Evolutionary conservation across 1,140 invertebrate genomes (phyloP).

Genomic region (Temnothorax curvispinosus): DNA sequence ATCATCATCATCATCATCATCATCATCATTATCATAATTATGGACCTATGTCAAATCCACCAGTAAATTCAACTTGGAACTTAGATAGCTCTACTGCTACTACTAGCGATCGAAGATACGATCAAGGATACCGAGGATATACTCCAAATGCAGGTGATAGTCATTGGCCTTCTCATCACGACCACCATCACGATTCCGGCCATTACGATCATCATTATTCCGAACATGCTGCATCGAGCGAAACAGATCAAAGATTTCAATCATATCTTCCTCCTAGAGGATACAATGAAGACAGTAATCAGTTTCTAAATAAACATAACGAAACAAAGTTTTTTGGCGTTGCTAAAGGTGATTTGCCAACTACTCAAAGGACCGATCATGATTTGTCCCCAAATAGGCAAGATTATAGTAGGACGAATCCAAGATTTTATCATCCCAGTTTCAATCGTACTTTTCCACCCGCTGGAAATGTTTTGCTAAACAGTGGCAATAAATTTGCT

Average conservation of each 20-base stretch:
- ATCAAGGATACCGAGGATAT: background rate
- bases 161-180: background rate
- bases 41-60: background rate
- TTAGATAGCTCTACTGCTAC: too few species aligned
- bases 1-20: conserved; percentile 9
- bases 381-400: conserved; percentile 21
- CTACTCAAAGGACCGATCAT: background rate
- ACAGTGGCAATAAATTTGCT: background rate
- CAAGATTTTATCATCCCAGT: conserved; percentile 33
- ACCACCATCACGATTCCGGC: conserved; percentile 8
- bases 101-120: background rate
- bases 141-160: background rate
- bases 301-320: background rate
- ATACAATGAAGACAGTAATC: conserved; percentile 6
- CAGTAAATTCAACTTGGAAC: conserved; percentile 20
- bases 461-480: conserved; percentile 63
- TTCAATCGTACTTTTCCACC: background rate
- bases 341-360: background rate
- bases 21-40: background rate
- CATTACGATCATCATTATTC: conserved; percentile 45
- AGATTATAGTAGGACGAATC: conserved; percentile 45
- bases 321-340: background rate
- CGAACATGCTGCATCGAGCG: conserved; percentile 37
- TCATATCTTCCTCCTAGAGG: background rate
- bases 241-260: conserved; percentile 26